These are phyloP conservation scores for Zosterops hypoxanthus DNA, from an alignment of 2,113 vertebrate species.

Conservation along the genomic window DNA sequence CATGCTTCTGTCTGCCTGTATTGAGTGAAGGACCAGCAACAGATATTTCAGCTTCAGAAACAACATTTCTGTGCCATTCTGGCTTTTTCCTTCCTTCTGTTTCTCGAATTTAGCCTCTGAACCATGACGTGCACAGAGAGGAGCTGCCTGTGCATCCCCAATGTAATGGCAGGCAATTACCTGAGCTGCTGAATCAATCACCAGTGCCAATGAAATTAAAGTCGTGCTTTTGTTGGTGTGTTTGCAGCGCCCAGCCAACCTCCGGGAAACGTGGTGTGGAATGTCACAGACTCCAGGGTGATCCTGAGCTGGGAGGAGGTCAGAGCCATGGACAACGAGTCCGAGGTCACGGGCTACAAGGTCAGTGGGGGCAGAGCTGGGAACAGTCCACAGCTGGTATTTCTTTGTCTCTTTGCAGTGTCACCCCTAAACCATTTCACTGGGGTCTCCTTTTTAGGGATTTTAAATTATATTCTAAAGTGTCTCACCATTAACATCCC, in stretches of 20 bases:
- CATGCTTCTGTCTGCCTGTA: neutral
- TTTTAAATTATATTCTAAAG: neutral
- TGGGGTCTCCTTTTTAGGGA: neutral
- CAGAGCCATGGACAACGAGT: slow-evolving; percentile 88
- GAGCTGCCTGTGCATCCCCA: neutral
- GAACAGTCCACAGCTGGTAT: accelerated
- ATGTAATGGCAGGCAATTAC: neutral
- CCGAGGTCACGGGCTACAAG: slow-evolving; percentile 92
- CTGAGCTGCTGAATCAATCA: slow-evolving; percentile 11
- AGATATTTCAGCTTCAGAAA: neutral
- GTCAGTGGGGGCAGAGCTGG: slow-evolving; percentile 68
- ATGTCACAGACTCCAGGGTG: slow-evolving; percentile 86
- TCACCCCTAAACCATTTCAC: neutral
- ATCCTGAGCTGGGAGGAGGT: slow-evolving; percentile 93
- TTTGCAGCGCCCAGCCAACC: slow-evolving; percentile 88
- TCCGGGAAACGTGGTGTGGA: slow-evolving; percentile 91
- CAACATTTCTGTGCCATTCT: neutral
- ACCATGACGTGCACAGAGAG: neutral
- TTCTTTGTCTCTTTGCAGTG: accelerated
- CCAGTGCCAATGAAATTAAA: neutral
- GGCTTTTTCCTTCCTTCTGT: neutral
- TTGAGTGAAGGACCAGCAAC: neutral
- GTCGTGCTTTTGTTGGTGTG: slow-evolving; percentile 5
- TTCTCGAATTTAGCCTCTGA: neutral
- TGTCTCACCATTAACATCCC: neutral